These are phyloP conservation scores for Sesamia inferens DNA, from an alignment of 2,888 invertebrate species.

Conservation along the genomic window DNA sequence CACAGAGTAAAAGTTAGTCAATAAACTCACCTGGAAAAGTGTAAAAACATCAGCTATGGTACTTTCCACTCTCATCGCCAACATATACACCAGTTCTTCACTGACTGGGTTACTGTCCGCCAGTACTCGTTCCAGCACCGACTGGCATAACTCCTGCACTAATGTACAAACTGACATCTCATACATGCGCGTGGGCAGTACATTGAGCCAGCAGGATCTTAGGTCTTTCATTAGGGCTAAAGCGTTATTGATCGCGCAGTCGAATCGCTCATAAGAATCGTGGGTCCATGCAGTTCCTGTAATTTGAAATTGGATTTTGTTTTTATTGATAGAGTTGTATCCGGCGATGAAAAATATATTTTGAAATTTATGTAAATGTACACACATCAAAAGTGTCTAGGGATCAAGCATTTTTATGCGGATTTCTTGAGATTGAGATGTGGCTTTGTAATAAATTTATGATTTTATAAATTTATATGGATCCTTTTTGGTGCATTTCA, in stretches of 20 bases:
- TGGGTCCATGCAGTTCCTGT: conserved; percentile 74
- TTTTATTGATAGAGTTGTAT: neutral
- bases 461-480: too few species aligned
- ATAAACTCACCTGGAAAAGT: conserved; percentile 79
- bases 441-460: too few species aligned
- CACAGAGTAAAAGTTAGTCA: too few species aligned
- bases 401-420: too few species aligned
- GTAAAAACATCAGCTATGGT: conserved; percentile 70
- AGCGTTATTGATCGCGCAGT: conserved; percentile 79
- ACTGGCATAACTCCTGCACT: conserved; percentile 76
- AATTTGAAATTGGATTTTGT: conserved; percentile 8
- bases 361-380: too few species aligned
- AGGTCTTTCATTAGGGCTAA: conserved; percentile 77
- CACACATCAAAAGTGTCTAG: too few species aligned
- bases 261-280: conserved; percentile 79
- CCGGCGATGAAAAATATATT: too few species aligned
- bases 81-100: conserved; percentile 80
- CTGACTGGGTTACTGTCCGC: conserved; percentile 74
- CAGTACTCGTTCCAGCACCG: conserved; percentile 77
- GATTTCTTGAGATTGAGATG: too few species aligned
- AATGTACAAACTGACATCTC: conserved; percentile 80
- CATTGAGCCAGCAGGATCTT: conserved; percentile 74
- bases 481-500: too few species aligned
- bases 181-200: conserved; percentile 82
- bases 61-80: conserved; percentile 78